phyloP scores from a whole-genome alignment of 2,888 invertebrate genomes.

The Ischnus inquisitorius region DNA sequence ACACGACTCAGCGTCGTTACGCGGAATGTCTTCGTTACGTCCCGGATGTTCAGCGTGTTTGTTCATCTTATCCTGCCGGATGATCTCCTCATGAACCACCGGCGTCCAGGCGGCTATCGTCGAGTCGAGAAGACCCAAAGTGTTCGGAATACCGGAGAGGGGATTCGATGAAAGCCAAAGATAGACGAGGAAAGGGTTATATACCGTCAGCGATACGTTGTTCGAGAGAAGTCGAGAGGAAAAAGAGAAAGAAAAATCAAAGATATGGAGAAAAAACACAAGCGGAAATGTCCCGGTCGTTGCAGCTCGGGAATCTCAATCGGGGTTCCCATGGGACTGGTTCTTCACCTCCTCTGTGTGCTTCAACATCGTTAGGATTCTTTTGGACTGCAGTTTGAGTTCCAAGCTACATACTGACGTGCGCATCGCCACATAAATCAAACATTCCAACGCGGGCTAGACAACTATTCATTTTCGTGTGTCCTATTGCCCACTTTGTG shows the following conservation, averaged over 20 bases:
- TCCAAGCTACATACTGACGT: conserved; percentile 2
- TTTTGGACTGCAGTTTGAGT: background rate
- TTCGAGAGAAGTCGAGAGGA: background rate
- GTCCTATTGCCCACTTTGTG: background rate
- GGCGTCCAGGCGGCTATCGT: background rate
- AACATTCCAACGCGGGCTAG: background rate
- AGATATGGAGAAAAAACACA: background rate
- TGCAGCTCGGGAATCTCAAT: conserved; percentile 41
- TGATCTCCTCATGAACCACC: conserved; percentile 57
- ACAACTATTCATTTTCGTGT: background rate
- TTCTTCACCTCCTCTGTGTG: background rate
- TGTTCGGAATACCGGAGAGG: conserved; percentile 1
- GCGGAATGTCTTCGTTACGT: conserved; percentile 60
- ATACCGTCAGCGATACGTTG: background rate
- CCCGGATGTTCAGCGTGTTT: conserved; percentile 50
- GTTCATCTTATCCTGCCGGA: conserved; percentile 62
- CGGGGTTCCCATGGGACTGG: conserved; percentile 34
- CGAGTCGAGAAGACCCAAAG: conserved; percentile 1
- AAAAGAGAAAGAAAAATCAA: no score
- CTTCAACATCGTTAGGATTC: background rate
- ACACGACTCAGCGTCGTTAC: background rate
- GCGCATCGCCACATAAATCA: background rate
- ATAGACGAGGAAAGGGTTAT: conserved; percentile 31
- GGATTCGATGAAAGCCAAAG: conserved; percentile 20
- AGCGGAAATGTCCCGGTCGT: conserved; percentile 38